A percentile compares a stretch with the other conserved stretches of the same genome.
phyloP scores from a whole-genome alignment of 2,113 vertebrate genomes.

The Microtus montanus region DNA sequence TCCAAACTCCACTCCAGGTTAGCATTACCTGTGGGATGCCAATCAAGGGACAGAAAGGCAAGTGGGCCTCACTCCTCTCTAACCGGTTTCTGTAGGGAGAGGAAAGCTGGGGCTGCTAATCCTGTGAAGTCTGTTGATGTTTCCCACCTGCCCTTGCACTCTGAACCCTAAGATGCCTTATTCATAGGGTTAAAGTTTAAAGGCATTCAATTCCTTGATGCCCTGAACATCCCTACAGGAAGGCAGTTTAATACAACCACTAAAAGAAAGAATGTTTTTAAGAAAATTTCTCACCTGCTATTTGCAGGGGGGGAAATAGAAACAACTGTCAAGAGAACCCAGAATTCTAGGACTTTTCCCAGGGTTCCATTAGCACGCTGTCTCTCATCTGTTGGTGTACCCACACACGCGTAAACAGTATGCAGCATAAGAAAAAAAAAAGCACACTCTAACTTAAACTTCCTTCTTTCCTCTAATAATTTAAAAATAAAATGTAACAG shows the following conservation, averaged over 20 bases:
- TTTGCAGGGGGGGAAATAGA: background rate
- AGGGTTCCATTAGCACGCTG: slow-evolving; percentile 24
- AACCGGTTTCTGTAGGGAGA: background rate
- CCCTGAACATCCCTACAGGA: background rate
- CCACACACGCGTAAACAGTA: slow-evolving; percentile 68
- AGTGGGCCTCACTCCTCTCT: background rate
- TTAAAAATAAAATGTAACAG: slow-evolving; percentile 80
- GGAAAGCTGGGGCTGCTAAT: background rate
- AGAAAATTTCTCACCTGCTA: slow-evolving; percentile 55
- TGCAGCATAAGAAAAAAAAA: slow-evolving; percentile 58
- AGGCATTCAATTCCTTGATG: slow-evolving; percentile 21
- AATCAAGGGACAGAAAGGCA: background rate
- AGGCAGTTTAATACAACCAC: background rate
- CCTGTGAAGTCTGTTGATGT: background rate
- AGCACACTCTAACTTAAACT: slow-evolving; percentile 71
- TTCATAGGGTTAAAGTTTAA: slow-evolving; percentile 21
- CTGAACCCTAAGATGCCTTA: background rate
- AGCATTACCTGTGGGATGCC: background rate
- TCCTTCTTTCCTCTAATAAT: slow-evolving; percentile 76
- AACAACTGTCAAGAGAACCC: background rate
- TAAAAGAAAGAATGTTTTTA: background rate
- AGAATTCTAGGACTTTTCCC: slow-evolving; percentile 7
- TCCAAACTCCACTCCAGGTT: background rate
- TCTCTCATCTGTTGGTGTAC: slow-evolving; percentile 59
- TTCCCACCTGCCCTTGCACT: background rate